Evolutionary conservation across 2,113 vertebrate genomes (phyloP).

Genomic region (Tachysurus vachellii): DNA sequence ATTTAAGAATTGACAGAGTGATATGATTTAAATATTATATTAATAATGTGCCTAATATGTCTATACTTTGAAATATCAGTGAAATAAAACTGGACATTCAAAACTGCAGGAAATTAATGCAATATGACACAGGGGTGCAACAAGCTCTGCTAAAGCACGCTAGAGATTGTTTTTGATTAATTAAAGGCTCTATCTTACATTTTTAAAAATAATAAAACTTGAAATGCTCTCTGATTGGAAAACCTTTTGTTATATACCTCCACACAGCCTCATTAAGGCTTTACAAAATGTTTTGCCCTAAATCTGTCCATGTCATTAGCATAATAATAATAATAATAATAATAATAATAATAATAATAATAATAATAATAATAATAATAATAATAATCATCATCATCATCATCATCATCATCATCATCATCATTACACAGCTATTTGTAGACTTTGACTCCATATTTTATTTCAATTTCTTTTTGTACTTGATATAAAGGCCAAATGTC

Average conservation of each 20-base stretch:
- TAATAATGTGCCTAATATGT: not conserved
- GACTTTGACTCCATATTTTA: not conserved
- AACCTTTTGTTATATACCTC: too few relatives aligned
- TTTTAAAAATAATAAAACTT: not conserved
- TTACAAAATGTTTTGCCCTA: too few relatives aligned
- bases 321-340: too few relatives aligned
- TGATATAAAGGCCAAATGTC: not conserved
- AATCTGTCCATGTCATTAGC: too few relatives aligned
- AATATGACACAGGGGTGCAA: not conserved
- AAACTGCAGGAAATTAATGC: not conserved
- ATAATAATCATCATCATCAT: not conserved
- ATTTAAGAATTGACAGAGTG: too few relatives aligned
- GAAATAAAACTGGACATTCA: too few relatives aligned
- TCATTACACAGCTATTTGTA: not conserved
- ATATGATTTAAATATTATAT: not conserved
- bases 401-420: not conserved
- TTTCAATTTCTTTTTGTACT: not conserved
- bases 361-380: not conserved
- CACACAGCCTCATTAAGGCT: too few relatives aligned
- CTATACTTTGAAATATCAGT: too few relatives aligned
- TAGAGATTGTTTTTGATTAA: not conserved
- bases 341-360: too few relatives aligned
- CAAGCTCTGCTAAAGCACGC: not conserved
- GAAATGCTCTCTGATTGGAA: not conserved
- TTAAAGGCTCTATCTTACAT: not conserved